Evolutionary conservation across 2,888 invertebrate species (phyloP).

Genomic region (Amphipoea lucens): DNA sequence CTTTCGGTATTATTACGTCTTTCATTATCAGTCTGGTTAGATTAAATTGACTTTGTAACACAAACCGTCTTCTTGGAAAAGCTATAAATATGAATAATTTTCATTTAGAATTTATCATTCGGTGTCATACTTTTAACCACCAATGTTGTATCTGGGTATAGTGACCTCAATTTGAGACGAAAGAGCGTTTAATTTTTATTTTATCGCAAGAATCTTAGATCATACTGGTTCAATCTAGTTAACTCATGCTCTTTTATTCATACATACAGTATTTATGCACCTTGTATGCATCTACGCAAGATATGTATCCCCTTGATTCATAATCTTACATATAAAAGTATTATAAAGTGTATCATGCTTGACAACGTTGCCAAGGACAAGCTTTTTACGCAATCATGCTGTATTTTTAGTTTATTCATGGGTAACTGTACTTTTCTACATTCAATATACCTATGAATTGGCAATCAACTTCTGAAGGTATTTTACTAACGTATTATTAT

Average conservation of each 20-base stretch:
- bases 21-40: conserved; percentile 18
- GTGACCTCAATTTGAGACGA: conserved; percentile 37
- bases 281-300: conserved; percentile 39
- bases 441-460: not conserved
- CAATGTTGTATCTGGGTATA: conserved; percentile 6
- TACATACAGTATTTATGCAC: conserved; percentile 39
- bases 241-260: conserved; percentile 21
- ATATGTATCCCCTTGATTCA: conserved; percentile 57
- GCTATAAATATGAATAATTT: conserved; percentile 21
- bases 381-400: conserved; percentile 30
- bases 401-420: conserved; percentile 26
- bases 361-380: conserved; percentile 35
- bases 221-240: conserved; percentile 46
- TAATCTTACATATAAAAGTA: conserved; percentile 48
- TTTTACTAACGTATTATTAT: conserved; percentile 15
- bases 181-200: conserved; percentile 13
- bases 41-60: conserved; percentile 27
- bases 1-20: conserved; percentile 2
- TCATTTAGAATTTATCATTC: conserved; percentile 26
- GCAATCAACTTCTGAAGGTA: conserved; percentile 13
- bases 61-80: conserved; percentile 33
- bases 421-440: conserved; percentile 12
- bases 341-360: conserved; percentile 29
- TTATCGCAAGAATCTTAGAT: conserved; percentile 21
- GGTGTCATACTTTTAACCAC: conserved; percentile 15